These are phyloP conservation scores for Leuctra nigra DNA, from an alignment of 2,888 invertebrate genomes.

Conservation along the genomic window DNA sequence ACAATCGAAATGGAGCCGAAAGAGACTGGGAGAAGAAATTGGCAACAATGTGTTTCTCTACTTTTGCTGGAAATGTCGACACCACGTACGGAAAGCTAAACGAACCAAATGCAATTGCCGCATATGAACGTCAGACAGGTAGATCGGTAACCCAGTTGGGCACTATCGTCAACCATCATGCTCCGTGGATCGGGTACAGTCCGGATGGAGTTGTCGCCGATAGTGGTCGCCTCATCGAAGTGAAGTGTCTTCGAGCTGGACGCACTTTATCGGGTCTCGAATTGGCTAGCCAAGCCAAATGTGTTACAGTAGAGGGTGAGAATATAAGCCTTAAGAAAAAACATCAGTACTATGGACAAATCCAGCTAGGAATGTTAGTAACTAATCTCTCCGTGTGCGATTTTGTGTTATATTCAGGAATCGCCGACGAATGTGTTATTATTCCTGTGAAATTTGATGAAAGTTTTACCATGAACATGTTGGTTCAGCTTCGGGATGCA, in stretches of 20 bases:
- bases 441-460: neutral
- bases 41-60: neutral
- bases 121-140: neutral
- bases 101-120: neutral
- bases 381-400: neutral
- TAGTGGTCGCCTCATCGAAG: neutral
- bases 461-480: neutral
- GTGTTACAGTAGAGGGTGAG: neutral
- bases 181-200: constrained; percentile 7
- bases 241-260: neutral
- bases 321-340: neutral
- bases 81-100: neutral
- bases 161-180: neutral
- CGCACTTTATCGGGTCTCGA: neutral
- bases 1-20: neutral
- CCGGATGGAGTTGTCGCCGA: constrained; percentile 1
- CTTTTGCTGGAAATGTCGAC: neutral
- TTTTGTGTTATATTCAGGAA: neutral
- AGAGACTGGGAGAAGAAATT: neutral
- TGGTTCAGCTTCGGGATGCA: neutral
- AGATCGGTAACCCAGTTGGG: neutral
- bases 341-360: constrained; percentile 16
- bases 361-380: neutral
- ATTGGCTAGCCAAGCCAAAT: neutral
- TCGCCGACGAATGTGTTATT: neutral